A percentile compares a stretch with the other conserved stretches of the same genome.
Conservation (phyloP, 2,888 invertebrate species). For the Tetheella fluctuosa region DNA sequence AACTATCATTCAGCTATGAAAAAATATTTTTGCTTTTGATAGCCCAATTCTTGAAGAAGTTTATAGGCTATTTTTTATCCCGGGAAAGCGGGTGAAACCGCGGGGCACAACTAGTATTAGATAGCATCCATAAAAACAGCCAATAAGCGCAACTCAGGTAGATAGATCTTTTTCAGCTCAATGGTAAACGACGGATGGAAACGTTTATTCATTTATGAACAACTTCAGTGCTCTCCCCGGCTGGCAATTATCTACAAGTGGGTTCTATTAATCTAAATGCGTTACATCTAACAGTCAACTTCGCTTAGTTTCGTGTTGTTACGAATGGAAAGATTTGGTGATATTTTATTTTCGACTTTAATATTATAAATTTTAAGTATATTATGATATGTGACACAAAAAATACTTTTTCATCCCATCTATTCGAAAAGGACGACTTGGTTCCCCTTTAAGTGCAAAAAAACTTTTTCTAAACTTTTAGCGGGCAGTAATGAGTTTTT, state of each 20-base stretch:
- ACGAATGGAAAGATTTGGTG: background rate
- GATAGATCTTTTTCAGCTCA: background rate
- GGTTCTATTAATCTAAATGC: background rate
- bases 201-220: background rate
- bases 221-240: background rate
- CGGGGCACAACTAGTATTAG: no score
- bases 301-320: background rate
- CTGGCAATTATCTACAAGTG: conserved; percentile 1
- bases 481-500: no score
- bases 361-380: background rate
- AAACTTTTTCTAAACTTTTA: no score
- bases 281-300: background rate
- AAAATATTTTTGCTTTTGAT: no score
- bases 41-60: no score
- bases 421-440: no score
- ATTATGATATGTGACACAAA: background rate
- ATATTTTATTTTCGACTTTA: background rate
- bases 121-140: no score
- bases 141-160: background rate
- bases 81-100: no score
- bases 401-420: background rate
- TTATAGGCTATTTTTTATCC: no score
- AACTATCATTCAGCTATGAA: no score
- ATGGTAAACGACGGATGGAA: background rate
- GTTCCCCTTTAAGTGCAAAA: no score